Evolutionary conservation across 2,113 vertebrate genomes (phyloP), one percentile per base, ranked within the genome.

Genomic region (Damaliscus lunatus): DNA sequence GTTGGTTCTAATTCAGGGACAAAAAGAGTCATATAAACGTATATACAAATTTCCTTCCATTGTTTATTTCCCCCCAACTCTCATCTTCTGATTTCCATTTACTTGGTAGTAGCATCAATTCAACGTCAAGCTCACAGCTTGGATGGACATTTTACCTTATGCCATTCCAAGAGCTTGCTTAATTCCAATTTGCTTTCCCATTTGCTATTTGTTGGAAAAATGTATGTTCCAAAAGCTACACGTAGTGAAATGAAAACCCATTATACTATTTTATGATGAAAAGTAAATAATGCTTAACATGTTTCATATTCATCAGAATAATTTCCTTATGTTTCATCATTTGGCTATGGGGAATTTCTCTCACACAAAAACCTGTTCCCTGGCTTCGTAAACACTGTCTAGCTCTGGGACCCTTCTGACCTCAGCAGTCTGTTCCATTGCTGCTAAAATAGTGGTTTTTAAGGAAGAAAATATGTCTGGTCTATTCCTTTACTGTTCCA

Each of bases 251-350:
- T 27, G 55, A 97, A 91, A 94, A 64, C 78, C 62, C 43, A 62
- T 95, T 96, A 91, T 86, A 74, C 36, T 93, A 7, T 95, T 91
- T 94, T 80, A 89, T 93, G 88, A 74, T 82, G 88, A 97, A 59
- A 96, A 95, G 67, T 91, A 96, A 98, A 95, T 94, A 98, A 94
- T 64, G 50, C 88, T 96, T 80, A 94, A 43, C 36, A 55, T 96
- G 27, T 88, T 97, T 98, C 94, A 94, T 95, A 97, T 96, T 98
- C 96, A 97, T 95, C 89, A 84, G 95, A 95, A 94, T 97, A 97
- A 97, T 97, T 97, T 97, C 96, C 95, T 95, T 98, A 91, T 98
- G 95, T 25, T 95, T 81, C 85, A 89, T 98, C 92, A 92, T 93
- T 95, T 94, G 93, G 96, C 97, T 83, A 88, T 1, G 4, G 85